Evolutionary conservation across 2,888 invertebrate species (phyloP), one percentile per base, ranked within the genome.

Genomic region (Rhabditoides inermis): DNA sequence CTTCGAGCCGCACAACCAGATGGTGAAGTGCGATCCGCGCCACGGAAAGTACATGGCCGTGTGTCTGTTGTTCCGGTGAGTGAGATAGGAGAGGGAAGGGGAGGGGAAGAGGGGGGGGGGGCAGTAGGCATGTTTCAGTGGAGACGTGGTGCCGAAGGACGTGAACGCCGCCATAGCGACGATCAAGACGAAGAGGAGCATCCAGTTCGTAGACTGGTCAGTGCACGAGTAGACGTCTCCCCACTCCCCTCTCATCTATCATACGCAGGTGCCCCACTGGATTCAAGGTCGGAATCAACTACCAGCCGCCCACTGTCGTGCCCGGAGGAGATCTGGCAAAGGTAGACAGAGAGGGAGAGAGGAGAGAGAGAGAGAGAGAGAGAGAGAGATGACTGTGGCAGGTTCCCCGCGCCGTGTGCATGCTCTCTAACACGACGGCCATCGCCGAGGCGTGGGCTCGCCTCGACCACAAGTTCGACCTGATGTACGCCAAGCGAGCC

Each of bases 401-500:
- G 10, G 62, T 78, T 53, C 63, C 25, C 62, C 82, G 87, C 60
- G 87, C 88, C 28, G 86, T 88, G 1, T 86, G 86, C 57, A 88
- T 89, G 86, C 81, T 90, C 49, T 85, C 87, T 75, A 91, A 91
- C 79, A 90, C 90, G 5, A 91, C 89, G 18, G 88, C 89, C 65
- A 88, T 90, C 73, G 85, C 86, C 15, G 85, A 87, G 73, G 89
- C 89, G 45, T 90, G 89, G 86, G 85, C 84, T 55, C 83, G 85
- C 51, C 79, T 90, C 23, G 82, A 84, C 69, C 83, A 82, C 68
- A 90, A 90, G 77, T 73, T 85, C 76, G 85, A 85, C 55, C 77
- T 86, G 46, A 73, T 72, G 71, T 72, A 72, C 50, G 81, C 83
- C 52, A 87, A 88, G 75, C 82, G 65, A 54, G 65, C 65, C 42